Conservation (phyloP, 1,140 invertebrate species). For the Drosophila ficusphila region DNA sequence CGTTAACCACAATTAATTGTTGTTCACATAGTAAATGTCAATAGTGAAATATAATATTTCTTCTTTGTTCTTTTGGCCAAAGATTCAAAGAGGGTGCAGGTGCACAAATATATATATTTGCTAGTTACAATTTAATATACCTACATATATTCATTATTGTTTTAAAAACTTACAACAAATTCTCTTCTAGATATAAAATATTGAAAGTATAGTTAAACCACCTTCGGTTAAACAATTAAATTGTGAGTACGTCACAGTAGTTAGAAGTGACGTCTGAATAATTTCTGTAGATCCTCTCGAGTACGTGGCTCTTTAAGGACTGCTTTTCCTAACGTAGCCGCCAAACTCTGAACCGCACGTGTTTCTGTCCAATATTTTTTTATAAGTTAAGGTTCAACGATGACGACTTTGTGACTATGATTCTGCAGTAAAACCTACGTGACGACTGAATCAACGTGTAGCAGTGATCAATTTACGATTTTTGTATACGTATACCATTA, state of each 20-base stretch:
- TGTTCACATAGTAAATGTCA: neutral
- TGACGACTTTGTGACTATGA: slow-evolving; percentile 26
- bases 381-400: slow-evolving; percentile 16
- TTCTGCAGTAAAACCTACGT: slow-evolving; percentile 15
- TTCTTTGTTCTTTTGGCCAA: too few species aligned
- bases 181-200: too few species aligned
- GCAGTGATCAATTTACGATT: slow-evolving; percentile 3
- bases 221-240: too few species aligned
- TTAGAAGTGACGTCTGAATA: slow-evolving; percentile 1
- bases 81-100: too few species aligned
- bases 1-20: neutral
- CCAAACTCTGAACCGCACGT: slow-evolving; percentile 6
- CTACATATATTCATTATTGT: too few species aligned
- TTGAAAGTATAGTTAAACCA: too few species aligned
- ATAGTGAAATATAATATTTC: too few species aligned
- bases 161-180: too few species aligned
- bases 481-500: neutral
- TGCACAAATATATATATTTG: too few species aligned
- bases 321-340: slow-evolving; percentile 5
- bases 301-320: neutral
- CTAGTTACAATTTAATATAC: too few species aligned
- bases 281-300: slow-evolving; percentile 2
- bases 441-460: slow-evolving; percentile 14
- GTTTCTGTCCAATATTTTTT: neutral
- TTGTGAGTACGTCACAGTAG: slow-evolving; percentile 5